phyloP scores from a whole-genome alignment of 2,797 vertebrate genomes.

The Megalops cyprinoides region DNA sequence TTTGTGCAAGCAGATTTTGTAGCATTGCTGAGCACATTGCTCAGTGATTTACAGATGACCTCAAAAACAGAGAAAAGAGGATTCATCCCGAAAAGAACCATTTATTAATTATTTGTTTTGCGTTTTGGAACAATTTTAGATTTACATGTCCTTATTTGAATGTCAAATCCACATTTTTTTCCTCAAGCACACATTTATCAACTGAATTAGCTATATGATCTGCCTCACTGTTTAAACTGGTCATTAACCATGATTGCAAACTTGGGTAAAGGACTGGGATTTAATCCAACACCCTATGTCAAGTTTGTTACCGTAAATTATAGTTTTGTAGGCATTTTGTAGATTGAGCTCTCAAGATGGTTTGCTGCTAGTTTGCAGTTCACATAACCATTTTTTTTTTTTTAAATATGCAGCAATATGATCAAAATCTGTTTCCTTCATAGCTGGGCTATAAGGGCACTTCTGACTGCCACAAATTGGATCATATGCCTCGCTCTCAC shows the following conservation, averaged over 20 bases:
- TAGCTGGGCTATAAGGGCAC: background rate
- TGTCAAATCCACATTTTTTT: background rate
- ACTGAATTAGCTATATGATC: background rate
- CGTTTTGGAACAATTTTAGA: background rate
- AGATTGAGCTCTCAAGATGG: no score
- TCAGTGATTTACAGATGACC: background rate
- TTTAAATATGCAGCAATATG: no score
- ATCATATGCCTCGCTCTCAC: background rate
- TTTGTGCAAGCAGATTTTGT: background rate
- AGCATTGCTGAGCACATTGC: background rate
- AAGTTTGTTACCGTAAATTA: slow-evolving; percentile 8
- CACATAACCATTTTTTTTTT: no score
- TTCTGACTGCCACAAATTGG: background rate
- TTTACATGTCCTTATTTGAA: background rate
- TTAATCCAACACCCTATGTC: background rate
- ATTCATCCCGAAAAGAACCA: background rate
- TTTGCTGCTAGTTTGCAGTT: no score
- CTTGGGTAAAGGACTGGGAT: background rate
- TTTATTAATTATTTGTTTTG: background rate
- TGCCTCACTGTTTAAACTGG: background rate
- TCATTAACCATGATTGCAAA: background rate
- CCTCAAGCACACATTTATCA: background rate
- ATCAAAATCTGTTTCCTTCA: background rate
- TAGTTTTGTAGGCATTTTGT: no score
- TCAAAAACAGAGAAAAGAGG: background rate